Evolutionary conservation across 2,797 vertebrate genomes (phyloP), one percentile per base, ranked within the genome.

Genomic region (Amblyopsis hoosieri): DNA sequence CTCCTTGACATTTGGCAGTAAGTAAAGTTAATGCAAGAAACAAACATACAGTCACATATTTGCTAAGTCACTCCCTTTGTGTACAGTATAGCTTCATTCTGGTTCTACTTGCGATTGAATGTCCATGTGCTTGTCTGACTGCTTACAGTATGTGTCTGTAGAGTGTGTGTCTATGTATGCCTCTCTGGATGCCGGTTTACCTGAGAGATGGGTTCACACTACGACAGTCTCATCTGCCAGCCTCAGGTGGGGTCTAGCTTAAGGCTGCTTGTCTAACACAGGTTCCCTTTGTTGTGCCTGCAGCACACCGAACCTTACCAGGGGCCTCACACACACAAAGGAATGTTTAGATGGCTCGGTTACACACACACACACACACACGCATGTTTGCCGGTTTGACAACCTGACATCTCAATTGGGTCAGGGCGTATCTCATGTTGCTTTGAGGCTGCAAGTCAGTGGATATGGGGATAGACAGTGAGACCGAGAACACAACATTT

Each of bases 241-340:
- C 1, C 37, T 59, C 29, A 53, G 71, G 71, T 67, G 59, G 60
- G 79, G 61, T 79, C 80, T 86, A 74, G 77, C 85, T 75, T 60
- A 42, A 14, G 45, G 58, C 76, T 63, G 65, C 75, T 73, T 72
- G 74, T 89, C 83, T 87, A 87, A 92, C 87, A 91, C 86, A 87
- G 87, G 80, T 87, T 76, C 71, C 72, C 89, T 90, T 90, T 91
- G 89, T 91, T 88, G 80, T 87, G 78, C 82, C 80, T 78, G 76
- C 74, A 75, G 72, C 74, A 88, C 80, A 83, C 72, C 82, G 82
- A 84, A 82, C 86, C 86, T 90, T 60, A 64, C 81, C 65, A 80
- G 83, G 86, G 86, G 87, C 87, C 86, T 64, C 66, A 57, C 85
- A 89, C 87, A 88, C 54, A 61, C 14, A 47, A 85, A 89, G 85